Percentiles rank a stretch among this genome's conserved stretches.
These are phyloP conservation scores for Argyresthia albistria DNA, from an alignment of 2,888 invertebrate genomes.

Conservation along the genomic window DNA sequence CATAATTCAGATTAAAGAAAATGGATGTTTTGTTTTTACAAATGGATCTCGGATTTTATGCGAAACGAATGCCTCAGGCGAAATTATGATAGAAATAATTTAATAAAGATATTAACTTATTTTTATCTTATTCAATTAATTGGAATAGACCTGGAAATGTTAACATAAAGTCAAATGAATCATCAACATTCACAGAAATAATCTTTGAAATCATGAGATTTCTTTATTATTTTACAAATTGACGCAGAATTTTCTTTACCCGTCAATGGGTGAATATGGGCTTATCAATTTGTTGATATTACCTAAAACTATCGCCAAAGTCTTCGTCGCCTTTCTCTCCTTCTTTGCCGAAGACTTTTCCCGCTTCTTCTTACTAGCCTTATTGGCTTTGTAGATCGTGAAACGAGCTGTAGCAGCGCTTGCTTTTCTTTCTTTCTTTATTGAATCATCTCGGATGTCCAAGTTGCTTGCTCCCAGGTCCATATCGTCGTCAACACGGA, in stretches of 20 bases:
- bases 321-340: constrained; percentile 98
- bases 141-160: too few species aligned
- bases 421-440: constrained; percentile 83
- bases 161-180: too few species aligned
- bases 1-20: too few species aligned
- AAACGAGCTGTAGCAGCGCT: constrained; percentile 81
- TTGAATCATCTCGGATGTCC: constrained; percentile 52
- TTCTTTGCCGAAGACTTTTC: constrained; percentile 95
- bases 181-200: too few species aligned
- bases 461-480: constrained; percentile 49
- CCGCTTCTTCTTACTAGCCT: constrained; percentile 94
- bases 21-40: too few species aligned
- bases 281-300: constrained; percentile 32
- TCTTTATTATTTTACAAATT: too few species aligned
- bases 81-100: too few species aligned
- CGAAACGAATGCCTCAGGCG: neutral
- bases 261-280: neutral
- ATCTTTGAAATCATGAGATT: too few species aligned
- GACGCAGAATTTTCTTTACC: neutral
- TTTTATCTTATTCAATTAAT: too few species aligned
- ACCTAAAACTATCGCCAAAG: constrained; percentile 98
- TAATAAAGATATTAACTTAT: too few species aligned
- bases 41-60: too few species aligned
- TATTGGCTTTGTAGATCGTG: constrained; percentile 94
- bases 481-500: constrained; percentile 50